Percentiles rank a stretch among this genome's conserved stretches.
Conservation (phyloP, 1,140 invertebrate genomes). For the Bactericera cockerelli region DNA sequence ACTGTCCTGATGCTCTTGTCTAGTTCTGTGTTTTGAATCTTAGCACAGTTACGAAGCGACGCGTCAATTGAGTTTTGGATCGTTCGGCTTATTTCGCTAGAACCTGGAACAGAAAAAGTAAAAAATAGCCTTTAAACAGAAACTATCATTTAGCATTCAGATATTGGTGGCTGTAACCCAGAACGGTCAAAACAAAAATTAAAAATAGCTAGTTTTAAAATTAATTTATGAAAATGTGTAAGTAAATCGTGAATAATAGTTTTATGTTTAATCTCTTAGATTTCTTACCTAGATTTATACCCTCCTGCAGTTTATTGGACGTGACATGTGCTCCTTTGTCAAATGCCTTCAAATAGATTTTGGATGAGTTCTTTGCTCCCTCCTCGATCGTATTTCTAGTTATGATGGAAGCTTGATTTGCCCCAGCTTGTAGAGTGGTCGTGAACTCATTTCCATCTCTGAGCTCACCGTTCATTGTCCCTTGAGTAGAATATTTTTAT, state of each 20-base stretch:
- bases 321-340: not conserved
- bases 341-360: slow-evolving; percentile 3
- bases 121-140: too few relatives aligned
- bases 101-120: not conserved
- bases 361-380: not conserved
- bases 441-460: too few relatives aligned
- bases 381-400: not conserved
- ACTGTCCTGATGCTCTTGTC: not conserved
- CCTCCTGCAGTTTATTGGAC: not conserved
- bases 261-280: too few relatives aligned
- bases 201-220: too few relatives aligned
- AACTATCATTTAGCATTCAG: too few relatives aligned
- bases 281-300: not conserved
- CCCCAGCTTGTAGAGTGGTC: not conserved
- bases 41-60: not conserved
- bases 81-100: not conserved
- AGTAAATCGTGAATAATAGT: too few relatives aligned
- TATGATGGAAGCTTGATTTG: not conserved
- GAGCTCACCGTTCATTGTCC: too few relatives aligned
- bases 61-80: not conserved
- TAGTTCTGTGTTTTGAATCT: not conserved
- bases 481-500: too few relatives aligned
- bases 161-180: too few relatives aligned
- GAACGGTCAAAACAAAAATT: too few relatives aligned
- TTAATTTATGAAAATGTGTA: too few relatives aligned